phyloP scores from a whole-genome alignment of 2,888 invertebrate genomes.

The Ormyrus rosae region DNA sequence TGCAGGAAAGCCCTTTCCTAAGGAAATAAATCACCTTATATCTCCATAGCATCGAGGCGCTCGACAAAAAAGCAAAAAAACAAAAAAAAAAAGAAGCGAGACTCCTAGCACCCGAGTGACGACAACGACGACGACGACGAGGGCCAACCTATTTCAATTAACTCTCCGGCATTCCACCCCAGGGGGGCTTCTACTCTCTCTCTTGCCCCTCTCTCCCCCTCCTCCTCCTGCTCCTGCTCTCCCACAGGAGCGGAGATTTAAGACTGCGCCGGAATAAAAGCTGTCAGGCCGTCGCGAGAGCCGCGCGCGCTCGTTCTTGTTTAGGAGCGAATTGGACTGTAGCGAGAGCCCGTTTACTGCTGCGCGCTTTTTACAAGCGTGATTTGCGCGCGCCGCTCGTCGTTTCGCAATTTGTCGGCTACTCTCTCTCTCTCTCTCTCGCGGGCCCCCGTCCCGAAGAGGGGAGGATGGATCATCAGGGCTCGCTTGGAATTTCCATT shows the following conservation, averaged over 20 bases:
- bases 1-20: background rate
- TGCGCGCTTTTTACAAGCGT: too few species aligned
- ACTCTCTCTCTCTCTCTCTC: too few species aligned
- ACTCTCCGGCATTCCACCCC: background rate
- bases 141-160: constrained; percentile 44
- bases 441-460: too few species aligned
- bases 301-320: background rate
- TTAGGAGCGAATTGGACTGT: background rate
- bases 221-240: background rate
- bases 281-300: constrained; percentile 24
- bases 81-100: background rate
- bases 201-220: too few species aligned
- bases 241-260: constrained; percentile 23
- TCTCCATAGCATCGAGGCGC: background rate
- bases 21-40: constrained; percentile 41
- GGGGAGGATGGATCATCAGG: too few species aligned
- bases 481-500: too few species aligned
- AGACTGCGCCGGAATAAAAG: constrained; percentile 27
- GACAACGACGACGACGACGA: background rate
- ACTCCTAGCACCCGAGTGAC: background rate
- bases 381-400: too few species aligned
- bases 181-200: too few species aligned
- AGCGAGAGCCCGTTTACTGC: background rate
- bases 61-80: background rate
- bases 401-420: too few species aligned